A percentile compares a stretch with the other conserved stretches of the same genome.
These are phyloP conservation scores for Lacanobia wlatinum DNA, from an alignment of 2,888 invertebrate species.

Conservation along the genomic window DNA sequence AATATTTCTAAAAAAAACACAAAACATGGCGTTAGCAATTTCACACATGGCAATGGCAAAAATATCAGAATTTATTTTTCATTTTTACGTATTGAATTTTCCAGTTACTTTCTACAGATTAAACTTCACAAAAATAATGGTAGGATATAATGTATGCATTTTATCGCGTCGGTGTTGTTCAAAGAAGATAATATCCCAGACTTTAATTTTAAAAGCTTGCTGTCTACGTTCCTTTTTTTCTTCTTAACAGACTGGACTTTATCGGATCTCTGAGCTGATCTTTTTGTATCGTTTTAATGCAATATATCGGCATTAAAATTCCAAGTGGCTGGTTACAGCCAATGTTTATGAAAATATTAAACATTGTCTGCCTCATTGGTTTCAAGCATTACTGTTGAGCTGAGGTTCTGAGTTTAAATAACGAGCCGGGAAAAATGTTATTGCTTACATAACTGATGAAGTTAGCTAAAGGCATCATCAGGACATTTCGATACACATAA, in stretches of 20 bases:
- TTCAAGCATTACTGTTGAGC: background rate
- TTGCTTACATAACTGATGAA: background rate
- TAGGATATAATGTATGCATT: constrained; percentile 20
- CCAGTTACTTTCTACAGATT: background rate
- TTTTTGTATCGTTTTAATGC: constrained; percentile 61
- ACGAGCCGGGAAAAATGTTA: background rate
- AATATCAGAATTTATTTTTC: background rate
- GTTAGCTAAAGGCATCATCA: no score
- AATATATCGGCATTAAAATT: constrained; percentile 51
- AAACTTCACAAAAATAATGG: background rate
- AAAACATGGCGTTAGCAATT: background rate
- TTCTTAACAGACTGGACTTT: constrained; percentile 66
- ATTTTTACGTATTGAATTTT: background rate
- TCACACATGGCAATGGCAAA: background rate
- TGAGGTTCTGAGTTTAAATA: background rate
- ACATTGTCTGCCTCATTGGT: background rate
- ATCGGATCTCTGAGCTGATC: constrained; percentile 64
- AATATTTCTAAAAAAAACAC: no score
- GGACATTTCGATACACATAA: no score
- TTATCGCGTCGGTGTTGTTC: constrained; percentile 54
- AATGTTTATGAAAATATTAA: constrained; percentile 15
- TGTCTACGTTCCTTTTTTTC: constrained; percentile 66
- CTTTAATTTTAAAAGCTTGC: constrained; percentile 71
- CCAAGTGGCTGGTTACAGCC: background rate
- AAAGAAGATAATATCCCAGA: constrained; percentile 66